Percentiles rank a stretch among this genome's conserved stretches.
These are phyloP conservation scores for Sycophila texana DNA, from an alignment of 2,888 invertebrate species.

Conservation along the genomic window DNA sequence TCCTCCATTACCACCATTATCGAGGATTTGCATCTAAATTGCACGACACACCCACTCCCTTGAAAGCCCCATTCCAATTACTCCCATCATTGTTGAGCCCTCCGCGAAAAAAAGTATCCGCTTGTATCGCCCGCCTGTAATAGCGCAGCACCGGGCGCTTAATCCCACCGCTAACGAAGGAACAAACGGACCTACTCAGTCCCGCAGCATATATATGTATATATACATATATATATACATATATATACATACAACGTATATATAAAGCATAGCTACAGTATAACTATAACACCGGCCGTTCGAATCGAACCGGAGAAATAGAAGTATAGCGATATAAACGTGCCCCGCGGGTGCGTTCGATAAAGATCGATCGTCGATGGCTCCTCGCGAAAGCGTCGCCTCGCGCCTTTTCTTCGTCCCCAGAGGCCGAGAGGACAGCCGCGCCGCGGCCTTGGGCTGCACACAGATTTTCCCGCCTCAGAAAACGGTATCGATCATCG, in stretches of 20 bases:
- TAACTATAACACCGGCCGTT: background rate
- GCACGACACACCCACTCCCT: background rate
- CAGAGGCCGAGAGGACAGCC: background rate
- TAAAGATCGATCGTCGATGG: conserved; percentile 47
- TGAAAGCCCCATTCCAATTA: background rate
- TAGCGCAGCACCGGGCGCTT: background rate
- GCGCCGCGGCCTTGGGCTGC: conserved; percentile 5
- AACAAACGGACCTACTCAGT: background rate
- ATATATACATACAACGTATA: background rate
- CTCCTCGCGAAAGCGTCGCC: conserved; percentile 2
- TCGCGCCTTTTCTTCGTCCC: conserved; percentile 13
- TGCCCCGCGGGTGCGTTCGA: conserved; percentile 6
- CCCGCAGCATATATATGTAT: background rate
- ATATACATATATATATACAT: background rate
- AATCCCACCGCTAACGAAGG: background rate
- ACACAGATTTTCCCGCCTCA: conserved; percentile 27
- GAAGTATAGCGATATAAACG: background rate
- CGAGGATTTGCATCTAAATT: conserved; percentile 22
- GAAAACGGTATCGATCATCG: conserved; percentile 47
- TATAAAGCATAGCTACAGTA: too few relatives aligned
- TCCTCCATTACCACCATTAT: conserved; percentile 28
- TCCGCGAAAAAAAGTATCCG: conserved; percentile 3
- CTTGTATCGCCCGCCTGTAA: background rate
- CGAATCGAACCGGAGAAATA: background rate
- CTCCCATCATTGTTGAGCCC: background rate